phyloP scores from a whole-genome alignment of 2,113 vertebrate species.

The Syngnathus floridae region DNA sequence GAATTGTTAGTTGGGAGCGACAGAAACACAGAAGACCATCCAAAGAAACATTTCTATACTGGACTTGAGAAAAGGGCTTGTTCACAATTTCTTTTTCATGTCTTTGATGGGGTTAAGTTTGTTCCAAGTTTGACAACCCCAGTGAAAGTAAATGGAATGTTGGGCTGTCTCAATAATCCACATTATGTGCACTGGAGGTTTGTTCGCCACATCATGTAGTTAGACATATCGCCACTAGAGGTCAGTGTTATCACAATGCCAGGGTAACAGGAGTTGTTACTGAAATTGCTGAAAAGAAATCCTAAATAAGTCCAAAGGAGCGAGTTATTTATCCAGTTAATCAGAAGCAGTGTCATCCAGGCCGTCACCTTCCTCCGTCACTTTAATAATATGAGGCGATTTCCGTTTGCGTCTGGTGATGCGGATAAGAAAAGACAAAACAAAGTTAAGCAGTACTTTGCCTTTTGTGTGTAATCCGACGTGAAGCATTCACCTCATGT shows the following conservation, averaged over 20 bases:
- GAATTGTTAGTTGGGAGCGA: constrained; percentile 11
- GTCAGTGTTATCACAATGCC: constrained; percentile 36
- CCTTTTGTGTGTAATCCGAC: not conserved
- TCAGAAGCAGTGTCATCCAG: constrained; percentile 51
- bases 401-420: constrained; percentile 60
- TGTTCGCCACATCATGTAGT: constrained; percentile 27
- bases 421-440: constrained; percentile 3
- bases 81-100: not conserved
- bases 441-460: not conserved
- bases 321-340: constrained; percentile 26
- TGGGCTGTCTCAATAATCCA: not conserved
- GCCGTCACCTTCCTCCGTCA: constrained; percentile 34
- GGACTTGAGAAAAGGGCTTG: not conserved
- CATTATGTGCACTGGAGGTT: not conserved
- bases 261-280: constrained; percentile 36
- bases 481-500: constrained; percentile 74
- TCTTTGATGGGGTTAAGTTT: not conserved
- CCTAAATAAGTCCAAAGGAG: constrained; percentile 13
- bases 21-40: not conserved
- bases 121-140: not conserved
- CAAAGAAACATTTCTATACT: not conserved
- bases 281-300: constrained; percentile 14
- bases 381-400: constrained; percentile 41
- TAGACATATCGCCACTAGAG: constrained; percentile 51
- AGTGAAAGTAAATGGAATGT: not conserved